Base-by-base conservation (phyloP, 2,888 invertebrate species). In the Parapristionchus giblindavisi region DNA sequence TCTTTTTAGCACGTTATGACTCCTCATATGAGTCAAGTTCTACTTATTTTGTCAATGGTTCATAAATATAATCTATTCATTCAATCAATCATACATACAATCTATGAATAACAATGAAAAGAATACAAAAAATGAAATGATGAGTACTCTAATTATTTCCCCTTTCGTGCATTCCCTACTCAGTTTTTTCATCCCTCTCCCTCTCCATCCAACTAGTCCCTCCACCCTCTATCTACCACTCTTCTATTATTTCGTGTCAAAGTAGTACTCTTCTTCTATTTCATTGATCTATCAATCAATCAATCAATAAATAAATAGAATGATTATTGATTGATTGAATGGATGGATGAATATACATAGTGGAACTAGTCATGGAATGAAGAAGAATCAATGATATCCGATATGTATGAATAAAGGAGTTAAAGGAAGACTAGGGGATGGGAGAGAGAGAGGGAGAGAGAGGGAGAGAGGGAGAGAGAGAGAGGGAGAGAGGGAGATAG, bases 221-320 rank as follows among this genome's bases (percentile, higher is more conserved):
- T n/a, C n/a, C n/a, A n/a, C n/a, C n/a, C n/a, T n/a, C n/a, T n/a
- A n/a, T n/a, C n/a, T n/a, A n/a, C n/a, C n/a, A n/a, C n/a, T n/a
- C n/a, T n/a, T n/a, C n/a, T n/a, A n/a, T n/a, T n/a, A n/a, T n/a
- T n/a, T n/a, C n/a, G n/a, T n/a, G n/a, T n/a, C n/a, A n/a, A n/a
- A n/a, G n/a, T n/a, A n/a, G n/a, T n/a, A n/a, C n/a, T n/a, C n/a
- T n/a, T n/a, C n/a, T n/a, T n/a, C n/a, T n/a, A n/a, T n/a, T n/a
- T n/a, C n/a, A n/a, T n/a, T n/a, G n/a, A n/a, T n/a, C 60, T 60
- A 60, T 60, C 60, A 38, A 60, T 60, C 60, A 60, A 60, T 34
- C 3, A 29, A 27, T n/a, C 58, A 58, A 58, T 34, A 58, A 58
- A 58, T 34, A 48, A 40, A 65, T 29, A 6, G 43, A 1, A 6